A percentile compares a stretch with the other conserved stretches of the same genome.
Conservation (phyloP, 2,113 vertebrate genomes). For the Oenanthe oenanthe region DNA sequence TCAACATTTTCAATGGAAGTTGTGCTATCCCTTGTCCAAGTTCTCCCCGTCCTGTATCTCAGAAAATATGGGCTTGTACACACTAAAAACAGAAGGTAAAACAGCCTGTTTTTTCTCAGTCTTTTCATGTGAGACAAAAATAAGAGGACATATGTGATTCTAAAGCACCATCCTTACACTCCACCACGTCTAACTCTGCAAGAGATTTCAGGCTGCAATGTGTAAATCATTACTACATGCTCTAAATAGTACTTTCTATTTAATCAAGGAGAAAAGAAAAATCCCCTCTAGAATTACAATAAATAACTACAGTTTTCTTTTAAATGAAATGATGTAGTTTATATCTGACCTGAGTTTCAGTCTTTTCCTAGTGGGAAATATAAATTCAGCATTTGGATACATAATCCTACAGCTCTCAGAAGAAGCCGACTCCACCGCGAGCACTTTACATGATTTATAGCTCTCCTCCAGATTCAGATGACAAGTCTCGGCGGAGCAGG, state of each 20-base stretch:
- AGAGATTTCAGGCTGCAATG: not conserved
- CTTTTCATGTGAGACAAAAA: not conserved
- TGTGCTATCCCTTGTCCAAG: not conserved
- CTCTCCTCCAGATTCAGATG: slow-evolving; percentile 16
- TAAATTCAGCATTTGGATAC: slow-evolving; percentile 48
- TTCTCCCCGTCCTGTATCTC: not conserved
- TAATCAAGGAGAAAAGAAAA: not conserved
- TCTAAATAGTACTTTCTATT: not conserved
- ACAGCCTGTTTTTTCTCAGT: not conserved
- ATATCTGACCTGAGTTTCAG: slow-evolving; percentile 52
- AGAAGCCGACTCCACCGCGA: slow-evolving; percentile 4
- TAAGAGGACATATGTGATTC: not conserved
- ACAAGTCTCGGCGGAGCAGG: slow-evolving; percentile 43
- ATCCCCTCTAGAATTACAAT: not conserved
- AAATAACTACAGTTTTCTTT: slow-evolving; percentile 28
- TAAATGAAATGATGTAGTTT: slow-evolving; percentile 41
- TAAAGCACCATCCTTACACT: not conserved
- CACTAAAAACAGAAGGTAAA: not conserved
- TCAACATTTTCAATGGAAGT: not conserved
- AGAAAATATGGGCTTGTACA: not conserved
- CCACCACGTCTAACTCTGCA: not conserved
- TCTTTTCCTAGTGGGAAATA: slow-evolving; percentile 59
- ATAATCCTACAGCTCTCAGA: slow-evolving; percentile 40
- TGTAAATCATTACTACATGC: not conserved
- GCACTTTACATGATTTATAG: slow-evolving; percentile 51